phyloP scores from a whole-genome alignment of 2,113 vertebrate genomes.

The Ageneiosus marmoratus region DNA sequence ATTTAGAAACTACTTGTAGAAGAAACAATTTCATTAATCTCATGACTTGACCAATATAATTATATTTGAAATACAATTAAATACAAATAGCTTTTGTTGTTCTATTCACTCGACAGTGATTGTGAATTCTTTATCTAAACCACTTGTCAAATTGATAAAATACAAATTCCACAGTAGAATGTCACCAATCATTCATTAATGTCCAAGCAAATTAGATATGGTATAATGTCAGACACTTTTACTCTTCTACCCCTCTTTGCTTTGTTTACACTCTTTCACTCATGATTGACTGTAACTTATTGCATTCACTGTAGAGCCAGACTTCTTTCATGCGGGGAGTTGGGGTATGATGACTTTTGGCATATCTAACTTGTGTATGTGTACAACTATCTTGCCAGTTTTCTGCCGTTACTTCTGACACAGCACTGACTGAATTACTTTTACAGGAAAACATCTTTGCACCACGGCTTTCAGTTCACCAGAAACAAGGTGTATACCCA shows the following conservation, averaged over 20 bases:
- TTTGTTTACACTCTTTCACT: neutral
- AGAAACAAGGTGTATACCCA: too few relatives aligned
- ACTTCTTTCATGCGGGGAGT: neutral
- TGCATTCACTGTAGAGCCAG: neutral
- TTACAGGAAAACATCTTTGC: neutral
- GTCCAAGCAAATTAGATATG: neutral
- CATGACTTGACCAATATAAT: neutral
- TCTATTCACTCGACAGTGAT: neutral
- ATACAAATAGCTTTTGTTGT: neutral
- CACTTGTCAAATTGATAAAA: neutral
- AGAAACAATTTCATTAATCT: neutral
- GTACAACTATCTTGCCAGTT: neutral
- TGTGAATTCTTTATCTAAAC: neutral
- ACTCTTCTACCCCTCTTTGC: neutral
- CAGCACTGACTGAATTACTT: neutral
- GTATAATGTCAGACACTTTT: neutral
- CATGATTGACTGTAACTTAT: neutral
- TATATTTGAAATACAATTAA: neutral
- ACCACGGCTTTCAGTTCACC: neutral
- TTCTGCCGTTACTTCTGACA: neutral
- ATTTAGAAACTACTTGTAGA: neutral
- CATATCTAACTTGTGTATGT: neutral
- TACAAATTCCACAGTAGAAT: neutral
- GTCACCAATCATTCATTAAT: neutral
- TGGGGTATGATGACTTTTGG: neutral